Base-by-base conservation (phyloP, 2,888 invertebrate species). In the Synergus umbraculus region DNA sequence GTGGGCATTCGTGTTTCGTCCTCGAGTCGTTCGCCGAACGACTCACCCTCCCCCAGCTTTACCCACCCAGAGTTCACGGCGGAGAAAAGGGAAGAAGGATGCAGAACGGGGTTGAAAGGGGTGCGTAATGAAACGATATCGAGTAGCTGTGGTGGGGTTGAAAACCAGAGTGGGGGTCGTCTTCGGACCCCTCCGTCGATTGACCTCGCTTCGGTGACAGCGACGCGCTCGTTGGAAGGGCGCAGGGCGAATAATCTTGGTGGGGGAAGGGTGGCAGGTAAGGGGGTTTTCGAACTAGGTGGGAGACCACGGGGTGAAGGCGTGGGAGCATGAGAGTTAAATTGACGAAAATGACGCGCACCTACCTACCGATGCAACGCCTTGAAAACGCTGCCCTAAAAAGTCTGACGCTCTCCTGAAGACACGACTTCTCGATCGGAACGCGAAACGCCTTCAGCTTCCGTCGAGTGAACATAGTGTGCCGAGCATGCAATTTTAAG, bases 61-160 rank as follows among this genome's bases (percentile, higher is more conserved):
- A 54, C 7, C 54, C n/a, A 2, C 54, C 9, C 8, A 54, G 54
- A 58, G 54, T 76, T 43, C 8, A 79, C 64, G 76, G 79, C 78
- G 77, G 77, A 44, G 69, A 46, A 66, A 58, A n/a, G 54, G 10
- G 63, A 63, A 22, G 73, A 80, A 37, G 73, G 66, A 46, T 78
- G 78, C 66, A 58, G 80, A 79, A 78, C 66, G 77, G 79, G 76
- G 81, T 79, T 60, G 79, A 81, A 78, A 79, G 85, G 86, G 87
- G 87, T 88, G 91, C 91, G 91, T 91, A 91, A 91, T 91, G 91
- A 91, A 91, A 91, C 91, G 91, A 90, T 91, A 91, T 91, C 89
- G 91, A 90, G 91, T 89, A 87, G 88, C 83, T 82, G 81, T 84
- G 87, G 88, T 82, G 85, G 87, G 85, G 87, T 83, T 83, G 85